Conservation (phyloP, 2,113 vertebrate genomes). For the Sinocyclocheilus anophthalmus region DNA sequence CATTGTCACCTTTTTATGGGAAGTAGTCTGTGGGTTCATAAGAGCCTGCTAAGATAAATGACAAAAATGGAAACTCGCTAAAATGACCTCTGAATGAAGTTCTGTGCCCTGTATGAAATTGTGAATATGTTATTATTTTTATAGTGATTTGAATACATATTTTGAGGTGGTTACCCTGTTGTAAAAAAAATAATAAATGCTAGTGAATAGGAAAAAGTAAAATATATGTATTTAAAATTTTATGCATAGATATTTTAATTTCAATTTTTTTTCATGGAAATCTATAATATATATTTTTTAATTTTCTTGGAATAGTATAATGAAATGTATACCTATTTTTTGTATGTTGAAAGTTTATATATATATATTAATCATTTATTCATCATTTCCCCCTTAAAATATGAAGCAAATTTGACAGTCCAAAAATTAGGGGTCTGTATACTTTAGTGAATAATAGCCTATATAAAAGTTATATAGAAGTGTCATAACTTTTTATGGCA, state of each 20-base stretch:
- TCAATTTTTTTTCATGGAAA: not conserved
- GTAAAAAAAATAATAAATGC: not conserved
- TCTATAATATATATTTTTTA: fast-evolving
- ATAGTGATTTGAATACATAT: not conserved
- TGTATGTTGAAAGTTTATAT: too few species aligned
- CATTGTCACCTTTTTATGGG: slow-evolving; percentile 3
- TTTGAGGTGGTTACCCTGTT: not conserved
- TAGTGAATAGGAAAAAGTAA: not conserved
- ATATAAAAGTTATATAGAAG: not conserved
- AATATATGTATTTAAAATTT: not conserved
- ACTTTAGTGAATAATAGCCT: not conserved
- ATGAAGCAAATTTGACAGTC: not conserved
- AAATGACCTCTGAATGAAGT: not conserved
- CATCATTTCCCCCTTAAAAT: too few species aligned
- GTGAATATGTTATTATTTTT: not conserved
- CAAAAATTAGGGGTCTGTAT: not conserved
- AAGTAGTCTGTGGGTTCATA: not conserved
- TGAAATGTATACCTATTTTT: not conserved
- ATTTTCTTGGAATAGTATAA: not conserved
- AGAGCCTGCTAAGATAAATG: not conserved
- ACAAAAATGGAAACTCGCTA: not conserved
- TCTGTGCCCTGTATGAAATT: not conserved
- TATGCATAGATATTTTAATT: too few species aligned
- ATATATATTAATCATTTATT: too few species aligned
- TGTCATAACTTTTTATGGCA: not conserved